phyloP scores from a whole-genome alignment of 2,888 invertebrate genomes.

The Andrena bucephala region DNA sequence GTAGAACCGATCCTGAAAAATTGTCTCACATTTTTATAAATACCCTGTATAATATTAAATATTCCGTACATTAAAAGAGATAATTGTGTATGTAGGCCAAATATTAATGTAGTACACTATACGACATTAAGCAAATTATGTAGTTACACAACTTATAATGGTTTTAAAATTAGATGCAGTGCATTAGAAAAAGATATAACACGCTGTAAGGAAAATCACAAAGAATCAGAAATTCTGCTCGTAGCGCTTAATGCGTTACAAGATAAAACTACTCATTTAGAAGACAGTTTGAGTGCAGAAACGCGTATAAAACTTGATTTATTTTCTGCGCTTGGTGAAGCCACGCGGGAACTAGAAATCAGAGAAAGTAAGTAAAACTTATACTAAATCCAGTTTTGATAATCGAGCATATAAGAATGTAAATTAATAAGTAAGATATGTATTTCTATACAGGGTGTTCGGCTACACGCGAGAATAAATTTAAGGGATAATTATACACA shows the following conservation, averaged over 20 bases:
- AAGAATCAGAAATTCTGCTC: conserved; percentile 91
- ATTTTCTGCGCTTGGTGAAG: conserved; percentile 98
- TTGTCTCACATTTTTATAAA: too few species aligned
- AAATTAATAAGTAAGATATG: neutral
- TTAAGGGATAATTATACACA: too few species aligned
- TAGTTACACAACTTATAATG: neutral
- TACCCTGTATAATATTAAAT: too few species aligned
- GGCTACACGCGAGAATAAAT: too few species aligned
- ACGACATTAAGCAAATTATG: neutral
- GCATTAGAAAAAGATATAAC: conserved; percentile 79
- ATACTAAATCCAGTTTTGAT: neutral
- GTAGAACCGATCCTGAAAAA: too few species aligned
- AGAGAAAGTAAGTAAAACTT: conserved; percentile 90
- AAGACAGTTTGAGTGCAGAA: conserved; percentile 97
- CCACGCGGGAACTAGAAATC: conserved; percentile 95
- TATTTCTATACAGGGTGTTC: neutral
- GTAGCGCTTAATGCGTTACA: conserved; percentile 93
- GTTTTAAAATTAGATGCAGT: conserved; percentile 70
- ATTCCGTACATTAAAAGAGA: too few species aligned
- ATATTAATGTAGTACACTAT: neutral
- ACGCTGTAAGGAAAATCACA: conserved; percentile 88
- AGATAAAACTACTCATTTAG: conserved; percentile 96
- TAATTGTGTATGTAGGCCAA: neutral
- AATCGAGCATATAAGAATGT: neutral
- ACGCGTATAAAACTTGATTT: conserved; percentile 99